These are phyloP conservation scores for Boloria euphrosyne DNA, from an alignment of 2,888 invertebrate species.

Conservation along the genomic window DNA sequence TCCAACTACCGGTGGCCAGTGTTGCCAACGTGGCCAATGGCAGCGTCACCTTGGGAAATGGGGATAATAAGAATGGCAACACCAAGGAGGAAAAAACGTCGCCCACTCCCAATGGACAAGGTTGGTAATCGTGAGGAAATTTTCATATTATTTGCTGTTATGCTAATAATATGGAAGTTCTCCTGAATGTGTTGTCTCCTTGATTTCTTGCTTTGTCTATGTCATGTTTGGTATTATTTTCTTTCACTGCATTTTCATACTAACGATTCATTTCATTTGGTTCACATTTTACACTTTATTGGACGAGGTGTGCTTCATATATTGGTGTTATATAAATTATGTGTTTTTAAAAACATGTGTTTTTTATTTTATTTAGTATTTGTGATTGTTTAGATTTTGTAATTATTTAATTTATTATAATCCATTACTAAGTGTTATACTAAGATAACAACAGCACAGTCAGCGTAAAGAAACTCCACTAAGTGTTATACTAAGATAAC, in stretches of 20 bases:
- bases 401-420: no score
- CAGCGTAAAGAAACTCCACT: no score
- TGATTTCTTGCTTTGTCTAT: conserved; percentile 11
- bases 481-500: no score
- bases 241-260: conserved; percentile 4
- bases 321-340: not conserved
- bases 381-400: no score
- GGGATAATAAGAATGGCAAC: conserved; percentile 76
- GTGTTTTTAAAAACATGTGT: no score
- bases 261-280: conserved; percentile 2
- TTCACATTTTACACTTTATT: not conserved
- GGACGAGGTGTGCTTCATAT: not conserved
- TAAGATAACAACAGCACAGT: no score
- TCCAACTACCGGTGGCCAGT: conserved; percentile 50
- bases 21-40: conserved; percentile 55
- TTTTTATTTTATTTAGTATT: no score
- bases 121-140: conserved; percentile 54
- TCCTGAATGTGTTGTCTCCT: not conserved
- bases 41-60: conserved; percentile 46
- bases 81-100: conserved; percentile 39
- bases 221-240: conserved; percentile 11
- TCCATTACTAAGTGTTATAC: no score
- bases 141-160: not conserved
- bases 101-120: conserved; percentile 55
- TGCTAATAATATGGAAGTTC: conserved; percentile 1